These are phyloP conservation scores for Petrocephalus schoutedeni DNA, from an alignment of 2,797 vertebrate species.

Conservation along the genomic window DNA sequence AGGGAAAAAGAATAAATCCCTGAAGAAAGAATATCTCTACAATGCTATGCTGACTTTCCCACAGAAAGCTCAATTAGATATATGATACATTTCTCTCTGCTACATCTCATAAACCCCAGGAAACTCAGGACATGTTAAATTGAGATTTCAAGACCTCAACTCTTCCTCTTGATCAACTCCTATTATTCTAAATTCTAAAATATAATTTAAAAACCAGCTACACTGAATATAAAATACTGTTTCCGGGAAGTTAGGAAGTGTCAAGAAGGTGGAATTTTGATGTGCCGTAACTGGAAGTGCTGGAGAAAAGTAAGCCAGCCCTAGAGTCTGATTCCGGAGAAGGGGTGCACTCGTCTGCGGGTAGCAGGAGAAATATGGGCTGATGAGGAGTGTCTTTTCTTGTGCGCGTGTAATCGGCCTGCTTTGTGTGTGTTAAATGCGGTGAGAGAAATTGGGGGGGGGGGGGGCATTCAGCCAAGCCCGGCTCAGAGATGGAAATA, in stretches of 20 bases:
- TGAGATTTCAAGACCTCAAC: neutral
- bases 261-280: neutral
- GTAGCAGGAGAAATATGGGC: neutral
- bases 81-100: neutral
- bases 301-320: neutral
- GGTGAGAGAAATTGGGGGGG: neutral
- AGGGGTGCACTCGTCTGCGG: neutral
- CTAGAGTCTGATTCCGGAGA: neutral
- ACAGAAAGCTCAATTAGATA: neutral
- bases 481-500: conserved; percentile 1
- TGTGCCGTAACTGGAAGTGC: neutral
- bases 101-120: neutral
- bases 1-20: no score
- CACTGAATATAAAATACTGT: neutral
- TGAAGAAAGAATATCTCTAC: neutral
- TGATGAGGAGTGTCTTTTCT: neutral
- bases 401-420: neutral
- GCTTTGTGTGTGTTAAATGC: neutral
- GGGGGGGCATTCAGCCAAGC: neutral
- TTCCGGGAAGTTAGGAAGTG: neutral
- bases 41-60: neutral
- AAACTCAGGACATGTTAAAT: neutral
- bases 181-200: neutral
- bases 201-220: neutral
- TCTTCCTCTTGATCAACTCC: neutral